Percentiles rank a stretch among this genome's conserved stretches.
Evolutionary conservation across 2,888 invertebrate species (phyloP).

Genomic region (Scaptomyza parva): DNA sequence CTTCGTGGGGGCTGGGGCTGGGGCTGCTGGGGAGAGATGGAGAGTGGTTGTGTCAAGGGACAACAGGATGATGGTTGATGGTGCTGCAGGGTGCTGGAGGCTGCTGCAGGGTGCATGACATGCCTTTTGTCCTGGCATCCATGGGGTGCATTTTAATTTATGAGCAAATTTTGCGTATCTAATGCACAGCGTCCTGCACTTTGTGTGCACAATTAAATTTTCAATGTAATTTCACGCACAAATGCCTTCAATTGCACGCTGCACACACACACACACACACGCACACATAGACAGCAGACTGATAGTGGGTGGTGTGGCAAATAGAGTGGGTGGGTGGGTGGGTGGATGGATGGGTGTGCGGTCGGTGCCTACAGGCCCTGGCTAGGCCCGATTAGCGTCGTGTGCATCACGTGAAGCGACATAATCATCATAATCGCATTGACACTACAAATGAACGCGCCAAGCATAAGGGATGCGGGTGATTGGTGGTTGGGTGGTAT

Average conservation of each 20-base stretch:
- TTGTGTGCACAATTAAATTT: conserved; percentile 75
- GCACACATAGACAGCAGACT: neutral
- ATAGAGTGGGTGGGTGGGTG: too few species aligned
- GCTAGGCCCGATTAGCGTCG: conserved; percentile 32
- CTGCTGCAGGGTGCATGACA: conserved; percentile 46
- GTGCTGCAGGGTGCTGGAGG: neutral
- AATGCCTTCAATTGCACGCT: conserved; percentile 67
- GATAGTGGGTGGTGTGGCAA: neutral
- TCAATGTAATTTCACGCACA: conserved; percentile 77
- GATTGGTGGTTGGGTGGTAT: neutral
- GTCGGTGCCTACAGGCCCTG: conserved; percentile 16
- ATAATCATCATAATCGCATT: conserved; percentile 77
- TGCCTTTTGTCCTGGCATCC: conserved; percentile 39
- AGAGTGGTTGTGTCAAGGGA: neutral
- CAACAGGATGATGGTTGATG: neutral
- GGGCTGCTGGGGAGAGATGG: too few species aligned
- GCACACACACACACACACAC: too few species aligned
- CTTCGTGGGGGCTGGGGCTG: neutral
- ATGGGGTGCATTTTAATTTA: conserved; percentile 66
- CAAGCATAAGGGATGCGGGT: neutral
- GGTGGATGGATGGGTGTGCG: too few species aligned
- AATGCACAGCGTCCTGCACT: conserved; percentile 60
- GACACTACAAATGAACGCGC: conserved; percentile 71
- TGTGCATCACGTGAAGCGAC: conserved; percentile 64
- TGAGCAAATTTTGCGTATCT: conserved; percentile 69